Evolutionary conservation across 2,113 vertebrate genomes (phyloP), one percentile per base, ranked within the genome.

Genomic region (Ardeotis arabs): DNA sequence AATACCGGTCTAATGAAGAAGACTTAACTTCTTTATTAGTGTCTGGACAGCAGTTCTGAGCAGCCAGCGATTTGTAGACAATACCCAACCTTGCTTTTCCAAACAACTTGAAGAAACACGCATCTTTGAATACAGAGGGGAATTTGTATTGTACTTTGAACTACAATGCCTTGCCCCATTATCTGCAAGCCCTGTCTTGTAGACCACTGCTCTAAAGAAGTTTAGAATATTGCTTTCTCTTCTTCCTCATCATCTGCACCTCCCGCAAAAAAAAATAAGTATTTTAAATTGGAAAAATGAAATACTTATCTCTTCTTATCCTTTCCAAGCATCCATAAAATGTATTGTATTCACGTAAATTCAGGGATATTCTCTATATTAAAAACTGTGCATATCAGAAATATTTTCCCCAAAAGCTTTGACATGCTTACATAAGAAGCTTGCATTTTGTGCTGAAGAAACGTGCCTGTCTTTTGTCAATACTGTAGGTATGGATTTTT

Each of bases 391-490:
- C 10, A 1, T 27, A 37, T 49, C 20, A 78, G 62, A 67, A 79
- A 41, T 53, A 21, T 18, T 89, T 64, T 62, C 15, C 29, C 23
- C 20, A 7, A 49, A 84, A 81, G 37, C 6, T n/a, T 67, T 85
- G 31, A 14, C 29, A 12, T 56, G 12, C 6, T 58, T 76, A 21
- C 3, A 0, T 21, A 47, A 63, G 68, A 19, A 67, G 13, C 53
- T 69, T 69, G 39, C 5, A 24, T 66, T 90, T 85, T 35, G 13
- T 22, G 24, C 39, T 60, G 29, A 84, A 64, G 75, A 73, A 92
- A 47, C 0, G 0, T 25, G 12, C 18, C 10, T 73, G 23, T 89
- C 53, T 56, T 66, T 12, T 59, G 31, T 49, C 37, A 22, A 37
- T 24, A 12, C 49, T 79, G 23, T 69, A 50, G 27, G 33, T 49